These are phyloP conservation scores for Chromoteleia sp. DNA, from an alignment of 2,888 invertebrate species.

Conservation along the genomic window DNA sequence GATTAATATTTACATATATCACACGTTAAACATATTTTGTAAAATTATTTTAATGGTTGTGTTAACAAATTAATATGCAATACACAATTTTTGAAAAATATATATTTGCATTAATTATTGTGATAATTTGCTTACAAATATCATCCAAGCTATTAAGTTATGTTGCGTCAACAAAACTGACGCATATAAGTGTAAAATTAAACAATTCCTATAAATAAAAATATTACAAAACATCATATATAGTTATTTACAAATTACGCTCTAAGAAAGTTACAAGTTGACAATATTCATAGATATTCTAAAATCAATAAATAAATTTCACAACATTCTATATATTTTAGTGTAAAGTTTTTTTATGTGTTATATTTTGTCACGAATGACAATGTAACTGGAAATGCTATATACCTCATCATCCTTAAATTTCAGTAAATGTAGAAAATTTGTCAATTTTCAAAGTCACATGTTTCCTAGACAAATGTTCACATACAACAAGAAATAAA, in stretches of 20 bases:
- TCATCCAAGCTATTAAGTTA: constrained; percentile 7
- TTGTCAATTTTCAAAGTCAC: no score
- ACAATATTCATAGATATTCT: background rate
- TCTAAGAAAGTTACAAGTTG: background rate
- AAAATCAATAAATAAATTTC: constrained; percentile 8
- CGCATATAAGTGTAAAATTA: constrained; percentile 3
- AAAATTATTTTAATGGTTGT: no score
- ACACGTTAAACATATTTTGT: no score
- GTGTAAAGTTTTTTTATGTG: no score
- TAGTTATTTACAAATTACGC: no score
- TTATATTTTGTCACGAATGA: background rate
- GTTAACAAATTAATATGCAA: no score
- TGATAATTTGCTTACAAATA: constrained; percentile 1
- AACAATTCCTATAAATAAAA: constrained; percentile 20
- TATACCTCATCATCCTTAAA: constrained; percentile 1
- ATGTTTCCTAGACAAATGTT: no score
- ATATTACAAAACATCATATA: constrained; percentile 6
- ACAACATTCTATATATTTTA: no score
- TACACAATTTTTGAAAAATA: constrained; percentile 6
- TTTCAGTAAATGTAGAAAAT: background rate
- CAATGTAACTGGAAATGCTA: constrained; percentile 7
- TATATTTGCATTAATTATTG: constrained; percentile 17
- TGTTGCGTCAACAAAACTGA: constrained; percentile 13
- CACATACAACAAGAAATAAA: no score
- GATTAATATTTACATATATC: no score